Base-by-base conservation (phyloP, 2,113 vertebrate species). In the Chauna torquata region DNA sequence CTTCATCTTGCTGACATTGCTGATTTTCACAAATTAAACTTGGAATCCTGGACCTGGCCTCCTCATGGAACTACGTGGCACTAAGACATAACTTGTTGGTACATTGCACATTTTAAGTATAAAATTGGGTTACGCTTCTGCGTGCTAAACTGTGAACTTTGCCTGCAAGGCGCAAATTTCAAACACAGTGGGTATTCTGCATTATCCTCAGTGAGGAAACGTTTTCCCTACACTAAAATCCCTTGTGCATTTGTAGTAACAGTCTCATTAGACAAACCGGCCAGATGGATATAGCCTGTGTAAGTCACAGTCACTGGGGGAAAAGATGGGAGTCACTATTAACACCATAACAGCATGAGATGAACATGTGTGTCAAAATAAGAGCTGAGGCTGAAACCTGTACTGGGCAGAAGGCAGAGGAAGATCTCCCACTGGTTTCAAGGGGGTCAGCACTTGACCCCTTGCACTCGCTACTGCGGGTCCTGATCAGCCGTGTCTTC, bases 1-100 rank as follows among this genome's bases (percentile, higher is more conserved):
- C 12, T 58, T 57, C n/a, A 24, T 66, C 44, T 64, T 66, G 38
- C 68, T 15, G 13, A 40, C 5, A 22, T 8, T 34, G 47, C 62
- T 87, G 47, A 17, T 90, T 52, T 79, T 62, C 44, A 44, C 18
- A 52, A n/a, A 19, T 38, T 50, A 49, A 61, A 70, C 23, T 62
- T 36, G 34, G 78, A 80, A 87, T 72, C 20, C 27, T 50, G 47
- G 24, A 11, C 18, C 9, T 42, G 22, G 12, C 25, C 25, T 57
- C 47, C 49, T 58, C n/a, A 27, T 0, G 0, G 42, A 34, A 40
- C 42, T 42, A 17, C 2, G 42, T 9, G 20, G 30, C 16, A 20
- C 32, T 69, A 12, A 38, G 12, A 50, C 38, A 28, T 28, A 65
- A 80, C 16, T 68, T 42, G 23, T n/a, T 38, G 81, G 68, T 12